Conservation (phyloP, 2,888 invertebrate genomes). For the Cantharis nigra region DNA sequence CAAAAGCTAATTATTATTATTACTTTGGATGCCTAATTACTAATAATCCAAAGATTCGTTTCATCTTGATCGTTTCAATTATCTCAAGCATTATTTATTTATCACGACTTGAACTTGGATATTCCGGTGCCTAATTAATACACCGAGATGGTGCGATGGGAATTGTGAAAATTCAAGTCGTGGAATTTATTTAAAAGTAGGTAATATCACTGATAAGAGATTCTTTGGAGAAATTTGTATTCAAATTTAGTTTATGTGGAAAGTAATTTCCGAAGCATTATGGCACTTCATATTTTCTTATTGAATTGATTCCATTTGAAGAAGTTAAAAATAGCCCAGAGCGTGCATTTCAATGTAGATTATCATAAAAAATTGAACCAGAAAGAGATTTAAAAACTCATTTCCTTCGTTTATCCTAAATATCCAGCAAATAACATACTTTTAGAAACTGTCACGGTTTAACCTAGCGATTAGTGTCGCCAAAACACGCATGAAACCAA, state of each 20-base stretch:
- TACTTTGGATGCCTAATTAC: neutral
- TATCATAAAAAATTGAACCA: neutral
- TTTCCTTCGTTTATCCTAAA: neutral
- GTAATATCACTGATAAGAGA: neutral
- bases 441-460: neutral
- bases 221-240: neutral
- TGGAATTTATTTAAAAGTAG: neutral
- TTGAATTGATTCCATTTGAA: neutral
- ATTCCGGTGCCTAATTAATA: neutral
- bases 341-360: neutral
- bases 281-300: neutral
- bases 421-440: neutral
- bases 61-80: neutral
- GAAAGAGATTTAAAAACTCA: neutral
- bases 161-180: neutral
- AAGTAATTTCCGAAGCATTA: neutral
- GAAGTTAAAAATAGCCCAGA: neutral
- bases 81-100: neutral
- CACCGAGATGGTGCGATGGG: neutral
- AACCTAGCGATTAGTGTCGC: neutral
- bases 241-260: neutral
- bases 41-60: neutral
- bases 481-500: neutral
- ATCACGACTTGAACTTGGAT: neutral
- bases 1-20: neutral